phyloP scores from a whole-genome alignment of 2,888 invertebrate genomes.

The Stramonita haemastoma region DNA sequence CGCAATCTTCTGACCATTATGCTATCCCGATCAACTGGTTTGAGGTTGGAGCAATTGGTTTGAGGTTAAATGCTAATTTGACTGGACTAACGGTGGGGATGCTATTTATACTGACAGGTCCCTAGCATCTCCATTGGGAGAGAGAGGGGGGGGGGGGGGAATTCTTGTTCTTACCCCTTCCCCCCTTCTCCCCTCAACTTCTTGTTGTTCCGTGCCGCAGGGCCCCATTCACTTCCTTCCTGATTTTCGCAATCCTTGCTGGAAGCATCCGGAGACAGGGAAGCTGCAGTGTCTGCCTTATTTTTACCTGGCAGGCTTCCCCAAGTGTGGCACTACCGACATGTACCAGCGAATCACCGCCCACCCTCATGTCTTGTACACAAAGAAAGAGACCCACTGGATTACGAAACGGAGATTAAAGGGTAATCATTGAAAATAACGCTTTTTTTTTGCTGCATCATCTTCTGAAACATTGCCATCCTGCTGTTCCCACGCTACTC shows the following conservation, averaged over 20 bases:
- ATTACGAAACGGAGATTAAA: not conserved
- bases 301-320: constrained; percentile 41
- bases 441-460: too few species aligned
- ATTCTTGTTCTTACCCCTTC: not conserved
- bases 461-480: too few species aligned
- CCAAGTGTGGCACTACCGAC: constrained; percentile 41
- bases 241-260: constrained; percentile 35
- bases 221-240: not conserved
- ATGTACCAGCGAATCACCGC: not conserved
- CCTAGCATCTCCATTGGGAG: not conserved
- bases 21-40: too few species aligned
- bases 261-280: not conserved
- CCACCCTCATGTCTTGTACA: not conserved
- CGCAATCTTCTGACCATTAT: too few species aligned
- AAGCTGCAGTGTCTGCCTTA: constrained; percentile 35
- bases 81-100: too few species aligned
- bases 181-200: not conserved
- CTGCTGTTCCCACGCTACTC: too few species aligned
- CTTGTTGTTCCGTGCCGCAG: not conserved
- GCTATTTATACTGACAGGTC: not conserved
- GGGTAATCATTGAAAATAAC: too few species aligned
- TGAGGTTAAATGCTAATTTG: too few species aligned
- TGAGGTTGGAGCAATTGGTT: too few species aligned
- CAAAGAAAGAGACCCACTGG: constrained; percentile 24
- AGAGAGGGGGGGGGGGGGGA: too few species aligned